These are phyloP conservation scores for Gonatopus flavifemur DNA, from an alignment of 1,140 invertebrate genomes.

Conservation along the genomic window DNA sequence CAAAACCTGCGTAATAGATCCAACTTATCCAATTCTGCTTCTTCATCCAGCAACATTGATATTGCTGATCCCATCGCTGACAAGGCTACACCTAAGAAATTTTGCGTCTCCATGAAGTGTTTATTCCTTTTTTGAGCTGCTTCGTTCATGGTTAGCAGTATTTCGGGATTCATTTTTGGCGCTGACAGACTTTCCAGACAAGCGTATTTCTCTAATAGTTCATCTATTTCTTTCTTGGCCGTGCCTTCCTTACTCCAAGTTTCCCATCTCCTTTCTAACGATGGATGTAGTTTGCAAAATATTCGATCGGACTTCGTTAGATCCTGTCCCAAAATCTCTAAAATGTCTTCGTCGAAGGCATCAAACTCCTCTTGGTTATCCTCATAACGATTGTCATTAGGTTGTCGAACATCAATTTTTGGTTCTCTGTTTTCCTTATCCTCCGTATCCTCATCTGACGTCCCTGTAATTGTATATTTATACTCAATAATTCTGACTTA, in stretches of 20 bases:
- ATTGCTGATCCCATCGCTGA: slow-evolving; percentile 2
- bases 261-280: slow-evolving; percentile 11
- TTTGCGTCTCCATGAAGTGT: slow-evolving; percentile 1
- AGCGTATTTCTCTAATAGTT: slow-evolving; percentile 8
- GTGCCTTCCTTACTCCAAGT: slow-evolving; percentile 8
- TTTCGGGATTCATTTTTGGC: slow-evolving; percentile 10
- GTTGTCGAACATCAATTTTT: too few relatives aligned
- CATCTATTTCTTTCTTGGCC: slow-evolving; percentile 9
- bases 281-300: slow-evolving; percentile 11
- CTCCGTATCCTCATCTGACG: too few relatives aligned
- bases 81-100: slow-evolving; percentile 5
- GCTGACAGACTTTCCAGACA: slow-evolving; percentile 5
- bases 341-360: slow-evolving; percentile 13
- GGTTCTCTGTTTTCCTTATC: too few relatives aligned
- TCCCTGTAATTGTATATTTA: too few relatives aligned
- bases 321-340: slow-evolving; percentile 17
- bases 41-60: slow-evolving; percentile 8
- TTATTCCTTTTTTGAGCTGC: slow-evolving; percentile 13
- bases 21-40: slow-evolving; percentile 16
- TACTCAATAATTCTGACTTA: too few relatives aligned
- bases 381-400: too few relatives aligned
- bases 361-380: too few relatives aligned
- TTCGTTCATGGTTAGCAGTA: background rate
- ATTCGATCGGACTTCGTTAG: slow-evolving; percentile 10
- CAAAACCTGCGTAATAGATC: slow-evolving; percentile 14